Evolutionary conservation across 2,113 vertebrate genomes (phyloP).

Genomic region (Chauna torquata): DNA sequence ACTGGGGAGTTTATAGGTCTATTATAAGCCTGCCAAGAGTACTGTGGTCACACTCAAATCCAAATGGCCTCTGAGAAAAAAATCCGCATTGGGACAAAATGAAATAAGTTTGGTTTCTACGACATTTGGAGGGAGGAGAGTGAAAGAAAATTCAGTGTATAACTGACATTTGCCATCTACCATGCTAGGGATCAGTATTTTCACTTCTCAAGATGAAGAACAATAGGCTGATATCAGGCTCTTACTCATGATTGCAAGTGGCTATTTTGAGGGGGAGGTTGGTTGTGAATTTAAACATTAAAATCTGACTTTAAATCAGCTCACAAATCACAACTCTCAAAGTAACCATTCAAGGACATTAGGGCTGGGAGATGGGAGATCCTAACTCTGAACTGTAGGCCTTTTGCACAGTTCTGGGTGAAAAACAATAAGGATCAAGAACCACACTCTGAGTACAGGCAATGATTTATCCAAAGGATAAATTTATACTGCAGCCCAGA

Average conservation of each 20-base stretch:
- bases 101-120: not conserved
- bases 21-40: conserved; percentile 46
- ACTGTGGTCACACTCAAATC: conserved; percentile 40
- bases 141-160: not conserved
- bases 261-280: not conserved
- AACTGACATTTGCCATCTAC: conserved; percentile 21
- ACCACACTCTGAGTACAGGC: not conserved
- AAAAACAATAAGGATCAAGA: not conserved
- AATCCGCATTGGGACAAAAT: conserved; percentile 17
- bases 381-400: not conserved
- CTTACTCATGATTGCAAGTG: not conserved
- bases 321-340: not conserved
- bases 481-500: not conserved
- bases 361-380: not conserved
- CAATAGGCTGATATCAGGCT: not conserved
- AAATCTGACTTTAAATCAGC: not conserved
- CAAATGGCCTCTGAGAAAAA: conserved; percentile 15
- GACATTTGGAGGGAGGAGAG: conserved; percentile 1
- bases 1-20: conserved; percentile 39
- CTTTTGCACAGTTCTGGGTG: not conserved
- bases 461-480: not conserved
- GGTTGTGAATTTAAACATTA: not conserved
- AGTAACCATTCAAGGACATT: not conserved
- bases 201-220: not conserved
- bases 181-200: not conserved